A percentile compares a stretch with the other conserved stretches of the same genome.
These are phyloP conservation scores for Agriopis marginaria DNA, from an alignment of 2,888 invertebrate genomes.

Conservation along the genomic window DNA sequence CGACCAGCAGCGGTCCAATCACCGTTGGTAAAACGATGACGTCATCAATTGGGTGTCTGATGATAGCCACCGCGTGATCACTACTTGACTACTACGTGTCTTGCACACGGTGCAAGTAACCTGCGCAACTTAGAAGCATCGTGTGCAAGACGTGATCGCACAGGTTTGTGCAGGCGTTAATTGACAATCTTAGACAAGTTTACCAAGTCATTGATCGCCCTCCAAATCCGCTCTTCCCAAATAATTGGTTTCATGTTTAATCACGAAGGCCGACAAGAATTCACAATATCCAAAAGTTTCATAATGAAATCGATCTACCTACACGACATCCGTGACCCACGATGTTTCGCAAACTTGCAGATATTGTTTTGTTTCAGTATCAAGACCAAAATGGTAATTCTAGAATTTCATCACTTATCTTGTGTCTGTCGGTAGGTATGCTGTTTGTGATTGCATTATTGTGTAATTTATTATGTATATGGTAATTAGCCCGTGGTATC, in stretches of 20 bases:
- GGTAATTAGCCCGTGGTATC: too few relatives aligned
- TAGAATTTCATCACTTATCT: slow-evolving; percentile 5
- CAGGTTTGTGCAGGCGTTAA: not conserved
- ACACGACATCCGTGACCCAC: slow-evolving; percentile 27
- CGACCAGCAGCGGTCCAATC: too few relatives aligned
- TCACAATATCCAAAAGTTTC: slow-evolving; percentile 22
- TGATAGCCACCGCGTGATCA: too few relatives aligned
- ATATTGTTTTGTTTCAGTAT: slow-evolving; percentile 13
- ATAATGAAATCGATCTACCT: slow-evolving; percentile 30
- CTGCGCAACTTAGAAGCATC: too few relatives aligned
- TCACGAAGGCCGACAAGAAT: slow-evolving; percentile 29
- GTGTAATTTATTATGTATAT: not conserved
- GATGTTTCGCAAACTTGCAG: slow-evolving; percentile 26
- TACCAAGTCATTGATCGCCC: not conserved
- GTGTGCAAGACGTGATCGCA: not conserved
- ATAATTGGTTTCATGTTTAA: slow-evolving; percentile 8
- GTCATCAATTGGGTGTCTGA: too few relatives aligned
- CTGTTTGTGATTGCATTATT: not conserved
- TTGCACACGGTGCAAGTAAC: too few relatives aligned
- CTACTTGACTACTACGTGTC: too few relatives aligned
- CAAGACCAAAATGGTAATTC: slow-evolving; percentile 8
- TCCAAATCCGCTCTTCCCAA: not conserved
- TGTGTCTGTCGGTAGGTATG: not conserved
- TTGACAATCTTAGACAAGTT: not conserved
- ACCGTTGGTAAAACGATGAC: too few relatives aligned